Percentiles rank a stretch among this genome's conserved stretches.
These are phyloP conservation scores for Chrysolina americana DNA, from an alignment of 2,888 invertebrate genomes.

Conservation along the genomic window DNA sequence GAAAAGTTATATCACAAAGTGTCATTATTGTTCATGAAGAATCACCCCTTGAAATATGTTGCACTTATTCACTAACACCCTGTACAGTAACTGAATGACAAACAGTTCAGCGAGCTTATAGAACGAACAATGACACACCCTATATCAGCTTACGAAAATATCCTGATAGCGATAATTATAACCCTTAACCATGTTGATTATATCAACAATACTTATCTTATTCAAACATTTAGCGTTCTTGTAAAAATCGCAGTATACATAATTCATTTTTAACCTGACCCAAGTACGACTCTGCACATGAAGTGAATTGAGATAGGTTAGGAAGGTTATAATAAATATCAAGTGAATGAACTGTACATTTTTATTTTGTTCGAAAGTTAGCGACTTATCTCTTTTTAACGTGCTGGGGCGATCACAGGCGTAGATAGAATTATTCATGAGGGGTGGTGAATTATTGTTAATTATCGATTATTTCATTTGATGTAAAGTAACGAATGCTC, in stretches of 20 bases:
- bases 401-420: constrained; percentile 35
- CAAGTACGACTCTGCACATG: constrained; percentile 52
- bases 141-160: neutral
- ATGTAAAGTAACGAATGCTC: too few species aligned
- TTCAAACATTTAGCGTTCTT: constrained; percentile 42
- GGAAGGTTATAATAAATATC: constrained; percentile 68
- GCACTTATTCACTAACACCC: too few species aligned
- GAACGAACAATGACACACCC: neutral
- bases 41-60: too few species aligned
- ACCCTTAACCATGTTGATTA: constrained; percentile 31
- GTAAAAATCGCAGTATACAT: constrained; percentile 41
- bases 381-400: constrained; percentile 45
- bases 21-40: too few species aligned
- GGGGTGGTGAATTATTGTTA: neutral
- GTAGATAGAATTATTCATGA: constrained; percentile 4
- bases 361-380: constrained; percentile 53
- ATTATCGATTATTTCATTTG: neutral
- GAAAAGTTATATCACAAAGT: too few species aligned
- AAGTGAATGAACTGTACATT: constrained; percentile 66
- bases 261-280: constrained; percentile 45
- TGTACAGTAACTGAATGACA: too few species aligned
- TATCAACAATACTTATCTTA: constrained; percentile 39
- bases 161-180: neutral
- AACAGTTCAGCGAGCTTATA: too few species aligned
- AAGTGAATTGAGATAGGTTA: constrained; percentile 66